Evolutionary conservation across 2,797 vertebrate genomes (phyloP), one percentile per base, ranked within the genome.

Genomic region (Phrynocephalus guinanensis): DNA sequence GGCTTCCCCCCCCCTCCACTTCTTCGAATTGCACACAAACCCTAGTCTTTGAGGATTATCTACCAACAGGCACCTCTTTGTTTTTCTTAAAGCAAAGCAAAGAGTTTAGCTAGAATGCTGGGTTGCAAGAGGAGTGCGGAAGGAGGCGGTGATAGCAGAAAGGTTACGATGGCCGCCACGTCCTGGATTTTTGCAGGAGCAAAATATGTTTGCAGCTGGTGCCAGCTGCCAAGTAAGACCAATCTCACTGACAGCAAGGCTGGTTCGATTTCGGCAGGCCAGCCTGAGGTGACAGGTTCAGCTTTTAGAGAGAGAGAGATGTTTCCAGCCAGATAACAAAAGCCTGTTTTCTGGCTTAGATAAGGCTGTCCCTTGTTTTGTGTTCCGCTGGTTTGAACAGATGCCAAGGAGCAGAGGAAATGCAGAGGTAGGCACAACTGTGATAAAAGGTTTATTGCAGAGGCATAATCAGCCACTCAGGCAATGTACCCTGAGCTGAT

Each of bases 41-140:
- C 93, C 89, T 91, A 0, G 2, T 95, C 94, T 95, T 90, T 94
- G 91, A 90, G 93, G 93, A 93, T 93, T 89, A 91, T 87, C 94
- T 93, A 90, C 93, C 92, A 85, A 97, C 96, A 97, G 94, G 92
- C 95, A 93, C 92, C 79, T 90, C 96, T 97, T 97, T 97, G 97
- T 97, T 85, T 93, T 89, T 92, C 90, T 71, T 78, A 81, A 44
- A 44, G 38, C 38, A 44, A 44, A 44, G 38, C 3, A 44, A 44
- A 87, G 92, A 94, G 95, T 93, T 94, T 93, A 93, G 95, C 95
- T 93, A 87, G 91, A 91, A 91, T 50, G n/a, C 90, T 82, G 90
- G 94, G 83, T 82, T 52, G 52, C 93, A 83, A 95, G 77, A 77
- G 63, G 90, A 92, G 71, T 63, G 10, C 11, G 5, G 78, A 85